Conservation (phyloP, 2,797 vertebrate species). For the Furcifer pardalis region DNA sequence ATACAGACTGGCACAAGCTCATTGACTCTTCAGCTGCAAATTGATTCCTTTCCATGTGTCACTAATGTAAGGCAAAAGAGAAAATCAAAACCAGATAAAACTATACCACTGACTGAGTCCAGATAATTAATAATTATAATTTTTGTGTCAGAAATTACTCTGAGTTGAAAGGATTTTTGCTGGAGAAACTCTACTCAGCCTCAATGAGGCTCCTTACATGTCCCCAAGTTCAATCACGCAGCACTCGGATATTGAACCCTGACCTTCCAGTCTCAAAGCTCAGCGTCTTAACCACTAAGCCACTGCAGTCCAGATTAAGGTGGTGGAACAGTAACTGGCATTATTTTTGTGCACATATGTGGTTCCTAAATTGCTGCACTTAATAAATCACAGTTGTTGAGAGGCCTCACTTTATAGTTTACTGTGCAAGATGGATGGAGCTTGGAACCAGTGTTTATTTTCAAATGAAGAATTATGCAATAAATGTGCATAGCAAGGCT, state of each 20-base stretch:
- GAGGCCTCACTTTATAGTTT: not conserved
- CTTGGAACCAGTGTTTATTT: not conserved
- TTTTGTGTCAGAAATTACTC: no score
- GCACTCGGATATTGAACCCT: no score
- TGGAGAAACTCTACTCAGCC: no score
- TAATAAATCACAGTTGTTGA: not conserved
- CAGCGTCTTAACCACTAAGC: no score
- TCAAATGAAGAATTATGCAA: not conserved
- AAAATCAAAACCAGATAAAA: not conserved
- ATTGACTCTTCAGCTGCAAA: not conserved
- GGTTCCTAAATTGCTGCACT: not conserved
- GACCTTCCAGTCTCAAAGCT: no score
- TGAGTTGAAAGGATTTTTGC: no score
- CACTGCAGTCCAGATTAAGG: no score
- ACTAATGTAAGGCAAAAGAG: not conserved
- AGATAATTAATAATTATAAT: no score
- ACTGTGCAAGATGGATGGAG: not conserved
- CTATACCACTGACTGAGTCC: not conserved
- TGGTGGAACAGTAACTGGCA: no score
- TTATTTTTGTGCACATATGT: not conserved
- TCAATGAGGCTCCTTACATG: no score
- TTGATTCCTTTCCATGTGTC: not conserved
- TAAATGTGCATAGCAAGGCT: not conserved
- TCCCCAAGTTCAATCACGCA: no score
- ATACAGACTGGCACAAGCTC: not conserved